Conservation (phyloP, 2,888 invertebrate species). For the Hermodice carunculata region DNA sequence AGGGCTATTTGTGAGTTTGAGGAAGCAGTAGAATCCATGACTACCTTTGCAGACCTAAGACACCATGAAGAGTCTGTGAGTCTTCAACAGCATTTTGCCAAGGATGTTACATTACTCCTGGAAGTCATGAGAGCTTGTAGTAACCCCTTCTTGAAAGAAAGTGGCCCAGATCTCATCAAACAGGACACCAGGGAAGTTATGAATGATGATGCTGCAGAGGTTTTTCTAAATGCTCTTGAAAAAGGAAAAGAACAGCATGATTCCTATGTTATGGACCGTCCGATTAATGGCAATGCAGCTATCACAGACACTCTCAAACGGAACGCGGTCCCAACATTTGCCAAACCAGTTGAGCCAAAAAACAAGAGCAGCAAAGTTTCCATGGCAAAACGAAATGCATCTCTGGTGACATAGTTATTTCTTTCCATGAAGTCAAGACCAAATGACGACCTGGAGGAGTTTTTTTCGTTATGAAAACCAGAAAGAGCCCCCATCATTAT, state of each 20-base stretch:
- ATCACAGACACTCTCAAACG: no score
- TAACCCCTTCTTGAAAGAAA: neutral
- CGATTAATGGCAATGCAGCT: no score
- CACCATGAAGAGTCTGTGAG: no score
- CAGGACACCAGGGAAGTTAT: no score
- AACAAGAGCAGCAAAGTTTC: no score
- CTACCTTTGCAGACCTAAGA: no score
- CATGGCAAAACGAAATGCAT: neutral
- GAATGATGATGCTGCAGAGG: neutral
- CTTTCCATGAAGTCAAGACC: neutral
- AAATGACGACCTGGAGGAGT: neutral
- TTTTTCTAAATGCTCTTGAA: neutral
- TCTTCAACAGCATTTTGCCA: no score
- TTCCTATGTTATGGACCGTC: no score
- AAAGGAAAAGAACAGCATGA: neutral
- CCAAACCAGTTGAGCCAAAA: no score
- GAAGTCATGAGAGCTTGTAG: no score
- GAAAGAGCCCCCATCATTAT: constrained; percentile 5
- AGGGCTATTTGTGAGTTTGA: neutral
- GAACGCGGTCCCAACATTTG: no score
- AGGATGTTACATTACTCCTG: no score
- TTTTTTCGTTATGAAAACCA: constrained; percentile 9
- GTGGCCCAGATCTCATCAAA: neutral
- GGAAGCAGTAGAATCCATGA: neutral
- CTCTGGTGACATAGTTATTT: neutral